These are phyloP conservation scores for Zosterops hypoxanthus DNA, from an alignment of 2,113 vertebrate species.

Conservation along the genomic window DNA sequence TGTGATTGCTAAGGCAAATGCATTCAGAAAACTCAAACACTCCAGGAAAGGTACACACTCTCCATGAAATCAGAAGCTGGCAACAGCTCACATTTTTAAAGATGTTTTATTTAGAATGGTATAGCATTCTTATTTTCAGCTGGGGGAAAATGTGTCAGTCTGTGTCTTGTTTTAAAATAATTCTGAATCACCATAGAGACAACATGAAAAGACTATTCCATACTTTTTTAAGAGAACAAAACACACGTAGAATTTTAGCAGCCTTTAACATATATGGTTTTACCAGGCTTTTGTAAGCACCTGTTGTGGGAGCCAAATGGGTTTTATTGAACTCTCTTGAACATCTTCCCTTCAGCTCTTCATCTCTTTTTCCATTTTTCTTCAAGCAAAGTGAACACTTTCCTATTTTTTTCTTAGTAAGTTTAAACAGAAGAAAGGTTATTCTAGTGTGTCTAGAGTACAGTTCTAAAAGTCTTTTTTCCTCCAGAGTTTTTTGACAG, in stretches of 20 bases:
- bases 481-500: background rate
- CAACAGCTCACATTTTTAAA: background rate
- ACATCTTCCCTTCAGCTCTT: background rate
- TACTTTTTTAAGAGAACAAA: background rate
- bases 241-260: background rate
- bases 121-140: background rate
- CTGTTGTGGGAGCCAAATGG: background rate
- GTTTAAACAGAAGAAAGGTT: background rate
- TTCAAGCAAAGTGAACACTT: background rate
- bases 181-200: background rate
- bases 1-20: background rate
- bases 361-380: background rate
- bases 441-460: background rate
- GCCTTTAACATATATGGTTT: background rate
- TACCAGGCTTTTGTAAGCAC: background rate
- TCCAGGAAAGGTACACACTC: background rate
- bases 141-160: background rate
- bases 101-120: background rate
- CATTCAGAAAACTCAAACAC: background rate
- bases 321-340: constrained; percentile 7
- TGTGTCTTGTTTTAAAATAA: constrained; percentile 1
- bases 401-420: background rate
- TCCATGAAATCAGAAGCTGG: background rate
- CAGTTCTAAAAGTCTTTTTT: background rate
- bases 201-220: background rate